These are phyloP conservation scores for Thunnus albacares DNA, from an alignment of 2,797 vertebrate genomes.

Conservation along the genomic window DNA sequence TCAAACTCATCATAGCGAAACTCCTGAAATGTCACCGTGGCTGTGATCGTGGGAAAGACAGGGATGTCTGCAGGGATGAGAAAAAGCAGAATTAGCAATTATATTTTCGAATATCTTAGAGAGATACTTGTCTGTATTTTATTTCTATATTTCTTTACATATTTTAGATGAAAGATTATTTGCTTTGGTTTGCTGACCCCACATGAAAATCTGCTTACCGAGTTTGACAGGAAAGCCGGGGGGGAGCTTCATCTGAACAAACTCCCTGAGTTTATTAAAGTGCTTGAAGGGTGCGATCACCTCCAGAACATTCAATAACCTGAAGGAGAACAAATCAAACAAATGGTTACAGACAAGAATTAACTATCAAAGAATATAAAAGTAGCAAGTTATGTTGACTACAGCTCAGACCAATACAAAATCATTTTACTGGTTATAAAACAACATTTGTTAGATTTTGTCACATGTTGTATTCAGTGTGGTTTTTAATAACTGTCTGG, in stretches of 20 bases:
- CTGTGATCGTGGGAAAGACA: conserved; percentile 98
- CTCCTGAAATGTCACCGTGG: conserved; percentile 99
- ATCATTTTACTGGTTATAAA: neutral
- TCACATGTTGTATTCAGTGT: too few relatives aligned
- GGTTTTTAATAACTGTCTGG: neutral
- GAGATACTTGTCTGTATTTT: too few relatives aligned
- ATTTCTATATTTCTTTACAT: neutral
- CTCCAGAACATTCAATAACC: conserved; percentile 98
- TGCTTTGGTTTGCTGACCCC: neutral
- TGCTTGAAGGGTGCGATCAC: conserved; percentile 99
- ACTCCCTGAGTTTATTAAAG: conserved; percentile 99
- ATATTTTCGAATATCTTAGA: neutral
- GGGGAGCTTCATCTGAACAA: conserved; percentile 99
- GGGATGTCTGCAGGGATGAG: conserved; percentile 89
- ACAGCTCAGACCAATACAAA: neutral
- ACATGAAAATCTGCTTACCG: conserved; percentile 82
- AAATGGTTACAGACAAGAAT: neutral
- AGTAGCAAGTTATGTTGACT: neutral
- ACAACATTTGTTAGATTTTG: neutral
- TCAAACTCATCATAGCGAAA: conserved; percentile 97
- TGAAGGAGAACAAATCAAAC: conserved; percentile 72
- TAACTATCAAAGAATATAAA: neutral
- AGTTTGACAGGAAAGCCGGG: conserved; percentile 99
- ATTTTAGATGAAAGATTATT: neutral
- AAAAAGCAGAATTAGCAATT: neutral